Evolutionary conservation across 2,888 invertebrate genomes (phyloP), one percentile per base, ranked within the genome.

Genomic region (Stenodera caucasica): DNA sequence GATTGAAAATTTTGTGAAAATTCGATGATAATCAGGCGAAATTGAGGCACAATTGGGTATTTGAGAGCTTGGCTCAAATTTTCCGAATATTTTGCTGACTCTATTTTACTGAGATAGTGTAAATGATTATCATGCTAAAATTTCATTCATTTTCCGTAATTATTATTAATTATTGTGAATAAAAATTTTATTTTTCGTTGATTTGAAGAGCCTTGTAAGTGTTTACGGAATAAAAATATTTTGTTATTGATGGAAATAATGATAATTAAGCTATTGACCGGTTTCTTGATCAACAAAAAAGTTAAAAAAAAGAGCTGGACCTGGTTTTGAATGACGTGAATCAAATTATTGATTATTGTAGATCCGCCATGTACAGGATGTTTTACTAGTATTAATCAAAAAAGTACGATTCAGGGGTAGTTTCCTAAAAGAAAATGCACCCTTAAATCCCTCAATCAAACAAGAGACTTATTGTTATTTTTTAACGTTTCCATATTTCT

Each of bases 171-270:
- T 37, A 15, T 15, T 37, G 37, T 37, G 15, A 15, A 37, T 37
- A n/a, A 14, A 15, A 8, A 7, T 30, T 1, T 8, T 30, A 33
- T n/a, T n/a, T 21, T 45, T 23, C 12, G 18, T 45, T 12, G 12
- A n/a, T n/a, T n/a, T n/a, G 21, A 45, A 45, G 12, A 23, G 18
- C 18, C 18, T 40, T 50, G 30, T 50, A 50, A 26, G 14, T 15
- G 21, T 51, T 51, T 51, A 15, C 32, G 51, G 50, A 32, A 33
- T 51, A 51, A 51, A 14, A 26, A 18, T 12, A 18, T 32, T 14
- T 30, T 29, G 29, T 12, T n/a, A 23, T 45, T 40, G 14, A 3
- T 35, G n/a, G 11, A 33, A 33, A 11, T n/a, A 4, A 11, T n/a
- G 18, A 15, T 40, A 26, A 26, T 4, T 26, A 5, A 8, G 7